phyloP scores from a whole-genome alignment of 2,888 invertebrate species.

The Glyphotaelius pellucidus region DNA sequence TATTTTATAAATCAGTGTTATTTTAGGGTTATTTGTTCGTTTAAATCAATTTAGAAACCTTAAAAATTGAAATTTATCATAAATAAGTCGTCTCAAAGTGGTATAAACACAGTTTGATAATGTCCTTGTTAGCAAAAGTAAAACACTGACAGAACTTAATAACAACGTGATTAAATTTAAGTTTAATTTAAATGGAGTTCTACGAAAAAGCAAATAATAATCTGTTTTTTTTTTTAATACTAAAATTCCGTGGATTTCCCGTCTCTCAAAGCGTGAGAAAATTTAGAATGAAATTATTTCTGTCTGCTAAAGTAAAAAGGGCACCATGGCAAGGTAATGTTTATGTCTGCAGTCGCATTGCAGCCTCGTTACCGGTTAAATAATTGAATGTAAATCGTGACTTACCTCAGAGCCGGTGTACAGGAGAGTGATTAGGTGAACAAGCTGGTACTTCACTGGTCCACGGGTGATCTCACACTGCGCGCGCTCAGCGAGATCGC shows the following conservation, averaged over 20 bases:
- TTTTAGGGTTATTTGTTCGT: too few species aligned
- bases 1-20: too few species aligned
- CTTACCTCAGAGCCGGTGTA: constrained; percentile 38
- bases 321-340: not conserved
- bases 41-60: too few species aligned
- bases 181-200: too few species aligned
- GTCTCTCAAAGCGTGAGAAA: not conserved
- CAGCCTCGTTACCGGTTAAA: not conserved
- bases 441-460: not conserved
- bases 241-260: not conserved
- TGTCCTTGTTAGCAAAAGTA: too few species aligned
- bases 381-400: not conserved
- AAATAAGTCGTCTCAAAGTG: too few species aligned
- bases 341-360: not conserved
- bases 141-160: too few species aligned
- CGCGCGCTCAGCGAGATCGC: constrained; percentile 3
- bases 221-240: too few species aligned
- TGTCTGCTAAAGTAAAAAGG: not conserved
- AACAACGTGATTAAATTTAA: too few species aligned
- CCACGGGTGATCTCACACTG: constrained; percentile 28
- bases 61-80: too few species aligned
- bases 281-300: not conserved
- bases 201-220: too few species aligned
- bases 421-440: not conserved
- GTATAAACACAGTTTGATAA: too few species aligned